Base-by-base conservation (phyloP, 2,113 vertebrate genomes). In the Nycticebus coucang region DNA sequence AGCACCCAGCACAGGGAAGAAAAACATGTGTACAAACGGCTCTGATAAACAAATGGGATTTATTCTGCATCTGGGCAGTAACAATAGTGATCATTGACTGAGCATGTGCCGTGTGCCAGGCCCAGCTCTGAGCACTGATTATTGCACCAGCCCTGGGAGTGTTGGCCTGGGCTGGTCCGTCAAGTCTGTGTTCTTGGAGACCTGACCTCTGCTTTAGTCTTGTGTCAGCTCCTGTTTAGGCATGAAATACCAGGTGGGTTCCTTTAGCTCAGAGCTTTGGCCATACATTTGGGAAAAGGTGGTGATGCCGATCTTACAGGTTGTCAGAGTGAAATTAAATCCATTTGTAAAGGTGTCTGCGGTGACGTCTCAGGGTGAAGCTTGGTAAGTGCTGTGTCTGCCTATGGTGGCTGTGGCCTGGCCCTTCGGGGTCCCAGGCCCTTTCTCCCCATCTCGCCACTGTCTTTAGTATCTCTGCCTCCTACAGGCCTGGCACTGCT, bases 241-340 rank as follows among this genome's bases (percentile, higher is more conserved):
- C 57, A 14, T 0, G 2, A 60, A 35, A 13, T 11, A 7, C 53
- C 7, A 5, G 50, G 77, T 17, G 2, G 4, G 6, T 84, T 24
- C 50, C 68, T 37, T 74, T 13, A 53, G 3, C 30, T 17, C 24
- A 24, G 13, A 83, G 33, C 28, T 30, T 75, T 37, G 18, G 45
- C 37, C 33, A 28, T 10, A n/a, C 21, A 26, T 59, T 50, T 21
- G 4, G 53, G 37, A 35, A 22, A 59, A 19, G 18, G 33, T 68
- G n/a, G 7, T 35, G 4, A 59, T 21, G 50, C n/a, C 1, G 3
- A 18, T 19, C 1, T 13, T 22, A 2, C 1, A 19, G 10, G 21
- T 8, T 53, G 35, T 80, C 30, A 91, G 35, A 11, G 17, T n/a
- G 50, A 78, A 19, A 4, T 60, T 26, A 12, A 60, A 26, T 30